These are phyloP conservation scores for Aspidiotus destructor DNA, from an alignment of 2,888 invertebrate species.

Conservation along the genomic window DNA sequence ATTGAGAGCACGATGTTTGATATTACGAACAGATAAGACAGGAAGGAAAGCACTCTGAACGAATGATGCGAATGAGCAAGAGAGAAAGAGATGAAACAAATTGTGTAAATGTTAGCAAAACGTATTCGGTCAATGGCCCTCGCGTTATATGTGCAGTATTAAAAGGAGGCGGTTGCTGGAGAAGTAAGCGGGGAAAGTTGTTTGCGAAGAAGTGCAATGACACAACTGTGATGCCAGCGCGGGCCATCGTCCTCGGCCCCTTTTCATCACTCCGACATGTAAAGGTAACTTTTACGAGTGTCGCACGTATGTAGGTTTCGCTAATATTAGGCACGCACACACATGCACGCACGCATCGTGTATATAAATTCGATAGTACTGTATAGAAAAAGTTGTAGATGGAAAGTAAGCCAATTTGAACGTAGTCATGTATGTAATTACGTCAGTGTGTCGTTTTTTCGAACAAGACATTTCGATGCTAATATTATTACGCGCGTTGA, in stretches of 20 bases:
- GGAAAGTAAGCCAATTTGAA: no score
- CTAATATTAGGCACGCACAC: neutral
- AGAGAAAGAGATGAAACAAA: conserved; percentile 11
- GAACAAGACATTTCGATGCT: no score
- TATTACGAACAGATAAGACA: no score
- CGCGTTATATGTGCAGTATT: neutral
- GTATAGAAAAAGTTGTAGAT: no score
- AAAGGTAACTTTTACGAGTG: neutral
- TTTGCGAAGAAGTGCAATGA: conserved; percentile 33
- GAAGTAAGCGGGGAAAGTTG: conserved; percentile 19
- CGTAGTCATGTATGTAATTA: no score
- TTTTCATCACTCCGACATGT: conserved; percentile 24
- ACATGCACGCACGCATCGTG: no score
- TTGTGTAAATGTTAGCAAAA: conserved; percentile 27
- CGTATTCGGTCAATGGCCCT: conserved; percentile 29
- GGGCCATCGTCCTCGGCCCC: conserved; percentile 33
- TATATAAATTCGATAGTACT: no score
- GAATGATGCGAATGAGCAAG: neutral
- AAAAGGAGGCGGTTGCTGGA: conserved; percentile 6
- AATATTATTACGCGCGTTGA: no score
- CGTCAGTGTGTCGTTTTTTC: no score
- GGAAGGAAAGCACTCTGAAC: no score
- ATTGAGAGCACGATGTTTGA: no score
- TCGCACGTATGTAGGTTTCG: conserved; percentile 17
- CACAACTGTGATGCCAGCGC: conserved; percentile 9